Percentiles rank a stretch among this genome's conserved stretches.
These are phyloP conservation scores for Parnassius mnemosyne DNA, from an alignment of 2,888 invertebrate species.

Conservation along the genomic window DNA sequence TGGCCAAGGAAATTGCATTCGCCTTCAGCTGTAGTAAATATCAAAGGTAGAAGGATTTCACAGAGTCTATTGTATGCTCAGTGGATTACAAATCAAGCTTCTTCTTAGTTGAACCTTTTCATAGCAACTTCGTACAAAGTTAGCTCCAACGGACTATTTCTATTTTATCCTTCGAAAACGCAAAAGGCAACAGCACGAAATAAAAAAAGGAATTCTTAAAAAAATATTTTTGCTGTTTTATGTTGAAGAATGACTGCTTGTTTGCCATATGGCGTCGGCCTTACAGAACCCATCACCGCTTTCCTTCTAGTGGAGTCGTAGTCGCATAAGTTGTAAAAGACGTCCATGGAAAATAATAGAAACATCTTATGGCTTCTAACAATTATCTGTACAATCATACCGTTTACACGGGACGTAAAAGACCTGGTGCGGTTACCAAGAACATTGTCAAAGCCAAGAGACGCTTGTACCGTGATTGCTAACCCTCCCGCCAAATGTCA, in stretches of 20 bases:
- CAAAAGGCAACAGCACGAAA: neutral
- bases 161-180: neutral
- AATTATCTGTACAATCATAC: too few relatives aligned
- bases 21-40: neutral
- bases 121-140: neutral
- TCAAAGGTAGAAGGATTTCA: conserved; percentile 2
- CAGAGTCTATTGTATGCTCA: conserved; percentile 9
- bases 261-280: neutral
- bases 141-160: neutral
- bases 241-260: neutral
- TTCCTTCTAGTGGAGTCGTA: neutral
- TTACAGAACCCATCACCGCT: neutral
- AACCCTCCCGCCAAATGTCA: too few relatives aligned
- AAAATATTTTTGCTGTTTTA: neutral
- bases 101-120: neutral
- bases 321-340: too few relatives aligned
- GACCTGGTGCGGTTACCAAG: too few relatives aligned
- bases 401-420: too few relatives aligned
- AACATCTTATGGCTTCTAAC: too few relatives aligned
- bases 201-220: too few relatives aligned
- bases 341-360: too few relatives aligned
- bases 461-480: too few relatives aligned
- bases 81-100: conserved; percentile 11
- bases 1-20: neutral
- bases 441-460: too few relatives aligned